phyloP scores from a whole-genome alignment of 2,113 vertebrate genomes.

The Thinocorus orbignyianus region DNA sequence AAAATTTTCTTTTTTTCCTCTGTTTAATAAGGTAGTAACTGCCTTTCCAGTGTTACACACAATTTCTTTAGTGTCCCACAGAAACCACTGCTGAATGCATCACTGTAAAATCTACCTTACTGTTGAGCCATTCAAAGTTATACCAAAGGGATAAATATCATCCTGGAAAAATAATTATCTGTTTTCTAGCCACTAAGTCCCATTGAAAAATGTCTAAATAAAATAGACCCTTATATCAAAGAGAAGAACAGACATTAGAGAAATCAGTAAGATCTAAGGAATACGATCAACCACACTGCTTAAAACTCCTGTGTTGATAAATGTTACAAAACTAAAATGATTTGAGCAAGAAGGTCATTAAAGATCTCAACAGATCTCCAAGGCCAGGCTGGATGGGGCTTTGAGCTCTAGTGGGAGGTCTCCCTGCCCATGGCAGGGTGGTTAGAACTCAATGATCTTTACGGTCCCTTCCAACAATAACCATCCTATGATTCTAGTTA shows the following conservation, averaged over 20 bases:
- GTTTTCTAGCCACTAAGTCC: not conserved
- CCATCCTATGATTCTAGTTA: no score
- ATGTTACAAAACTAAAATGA: not conserved
- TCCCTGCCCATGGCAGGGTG: no score
- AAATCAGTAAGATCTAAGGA: not conserved
- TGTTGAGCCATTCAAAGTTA: not conserved
- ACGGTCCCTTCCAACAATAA: no score
- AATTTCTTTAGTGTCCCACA: not conserved
- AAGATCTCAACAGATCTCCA: no score
- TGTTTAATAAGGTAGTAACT: not conserved
- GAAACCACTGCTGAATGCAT: not conserved
- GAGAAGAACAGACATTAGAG: not conserved
- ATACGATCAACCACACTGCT: not conserved
- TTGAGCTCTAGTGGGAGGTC: no score
- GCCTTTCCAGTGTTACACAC: not conserved
- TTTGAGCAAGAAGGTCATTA: not conserved
- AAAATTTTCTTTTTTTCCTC: not conserved
- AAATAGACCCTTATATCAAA: not conserved
- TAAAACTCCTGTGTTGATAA: not conserved
- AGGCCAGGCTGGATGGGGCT: no score
- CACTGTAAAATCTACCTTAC: not conserved
- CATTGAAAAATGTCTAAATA: not conserved
- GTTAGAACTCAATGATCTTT: no score
- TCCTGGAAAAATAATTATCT: not conserved
- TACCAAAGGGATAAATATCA: not conserved